These are phyloP conservation scores for Tachina lurida DNA, from an alignment of 2,888 invertebrate genomes.

Conservation along the genomic window DNA sequence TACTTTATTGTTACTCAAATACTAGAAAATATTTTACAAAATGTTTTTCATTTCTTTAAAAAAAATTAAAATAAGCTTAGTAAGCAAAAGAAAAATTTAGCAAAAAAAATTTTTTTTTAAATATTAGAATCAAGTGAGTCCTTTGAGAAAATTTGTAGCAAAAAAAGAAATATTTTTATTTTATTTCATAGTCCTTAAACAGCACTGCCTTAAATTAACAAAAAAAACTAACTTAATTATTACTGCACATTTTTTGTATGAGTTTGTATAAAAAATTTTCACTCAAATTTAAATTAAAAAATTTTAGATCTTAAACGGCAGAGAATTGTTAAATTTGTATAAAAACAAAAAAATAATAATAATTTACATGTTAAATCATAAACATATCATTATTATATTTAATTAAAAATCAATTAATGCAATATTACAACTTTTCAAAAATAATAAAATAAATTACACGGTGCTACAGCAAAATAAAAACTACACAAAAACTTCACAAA, in stretches of 20 bases:
- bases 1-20: constrained; percentile 50
- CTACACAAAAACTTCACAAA: background rate
- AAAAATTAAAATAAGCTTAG: constrained; percentile 37
- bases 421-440: background rate
- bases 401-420: background rate
- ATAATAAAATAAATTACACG: background rate
- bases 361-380: constrained; percentile 46
- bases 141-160: constrained; percentile 7
- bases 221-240: constrained; percentile 40
- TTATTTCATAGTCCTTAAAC: constrained; percentile 48
- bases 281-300: constrained; percentile 1
- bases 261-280: constrained; percentile 50
- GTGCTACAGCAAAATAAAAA: background rate
- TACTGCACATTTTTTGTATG: constrained; percentile 65
- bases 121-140: background rate
- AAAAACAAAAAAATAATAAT: constrained; percentile 28
- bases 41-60: background rate
- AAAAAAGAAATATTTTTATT: constrained; percentile 23
- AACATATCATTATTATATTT: constrained; percentile 33
- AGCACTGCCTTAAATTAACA: constrained; percentile 69
- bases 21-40: background rate
- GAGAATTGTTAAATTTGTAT: constrained; percentile 55
- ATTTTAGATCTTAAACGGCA: constrained; percentile 36
- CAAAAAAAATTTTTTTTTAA: background rate
- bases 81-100: constrained; percentile 10